These are phyloP conservation scores for Liposcelis brunnea DNA, from an alignment of 2,888 invertebrate species.

Conservation along the genomic window DNA sequence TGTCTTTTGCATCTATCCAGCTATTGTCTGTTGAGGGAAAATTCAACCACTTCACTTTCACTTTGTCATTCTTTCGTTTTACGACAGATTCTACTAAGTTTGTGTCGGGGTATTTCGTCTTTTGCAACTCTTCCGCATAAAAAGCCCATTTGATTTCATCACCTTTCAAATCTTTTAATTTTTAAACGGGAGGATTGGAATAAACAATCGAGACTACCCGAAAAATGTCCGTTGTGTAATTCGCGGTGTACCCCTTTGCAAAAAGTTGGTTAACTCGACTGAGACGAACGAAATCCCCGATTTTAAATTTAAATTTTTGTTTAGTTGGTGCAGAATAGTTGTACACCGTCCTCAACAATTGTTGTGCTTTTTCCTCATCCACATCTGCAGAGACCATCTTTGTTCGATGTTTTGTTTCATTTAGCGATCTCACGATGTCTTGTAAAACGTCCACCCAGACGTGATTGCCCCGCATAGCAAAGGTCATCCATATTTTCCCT, in stretches of 20 bases:
- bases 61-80: not conserved
- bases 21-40: slow-evolving; percentile 7
- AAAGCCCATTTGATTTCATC: slow-evolving; percentile 7
- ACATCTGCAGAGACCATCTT: slow-evolving; percentile 7
- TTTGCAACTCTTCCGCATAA: slow-evolving; percentile 11
- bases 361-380: not conserved
- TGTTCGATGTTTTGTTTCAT: slow-evolving; percentile 3
- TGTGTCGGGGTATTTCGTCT: slow-evolving; percentile 9
- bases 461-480: slow-evolving; percentile 3
- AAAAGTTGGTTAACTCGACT: too few relatives aligned
- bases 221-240: too few relatives aligned
- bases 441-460: slow-evolving; percentile 5
- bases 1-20: slow-evolving; percentile 6
- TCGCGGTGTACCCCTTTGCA: too few relatives aligned
- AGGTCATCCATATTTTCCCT: not conserved
- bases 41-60: slow-evolving; percentile 12
- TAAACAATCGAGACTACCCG: too few relatives aligned
- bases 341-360: not conserved
- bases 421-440: not conserved
- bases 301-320: too few relatives aligned
- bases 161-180: not conserved
- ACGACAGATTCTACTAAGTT: slow-evolving; percentile 11
- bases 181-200: too few relatives aligned
- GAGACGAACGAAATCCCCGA: too few relatives aligned
- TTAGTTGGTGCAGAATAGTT: too few relatives aligned